phyloP scores from a whole-genome alignment of 2,797 vertebrate genomes.

The Typhlichthys subterraneus region DNA sequence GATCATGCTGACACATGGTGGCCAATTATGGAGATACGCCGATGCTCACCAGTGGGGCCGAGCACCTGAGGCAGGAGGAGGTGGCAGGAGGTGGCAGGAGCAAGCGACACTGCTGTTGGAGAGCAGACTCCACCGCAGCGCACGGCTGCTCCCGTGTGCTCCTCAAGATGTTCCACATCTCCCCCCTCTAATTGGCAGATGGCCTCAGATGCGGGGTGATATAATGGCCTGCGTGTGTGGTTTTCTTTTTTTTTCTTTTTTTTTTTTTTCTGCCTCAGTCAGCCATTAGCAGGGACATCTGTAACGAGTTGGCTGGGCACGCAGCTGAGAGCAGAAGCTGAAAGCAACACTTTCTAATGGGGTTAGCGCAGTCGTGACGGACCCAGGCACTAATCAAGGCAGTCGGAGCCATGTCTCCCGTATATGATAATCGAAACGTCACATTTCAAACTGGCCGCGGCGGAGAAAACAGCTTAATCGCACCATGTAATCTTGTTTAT shows the following conservation, averaged over 20 bases:
- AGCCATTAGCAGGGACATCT: slow-evolving; percentile 80
- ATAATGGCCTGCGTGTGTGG: slow-evolving; percentile 72
- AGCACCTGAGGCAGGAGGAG: slow-evolving; percentile 50
- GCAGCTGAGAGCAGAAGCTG: slow-evolving; percentile 71
- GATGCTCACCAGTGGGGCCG: slow-evolving; percentile 56
- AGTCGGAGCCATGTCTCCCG: slow-evolving; percentile 45
- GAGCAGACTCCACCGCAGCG: slow-evolving; percentile 61
- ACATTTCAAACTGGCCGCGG: slow-evolving; percentile 43
- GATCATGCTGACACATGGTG: slow-evolving; percentile 61
- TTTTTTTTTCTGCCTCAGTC: slow-evolving; percentile 73
- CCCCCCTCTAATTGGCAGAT: slow-evolving; percentile 77
- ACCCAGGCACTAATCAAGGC: slow-evolving; percentile 70
- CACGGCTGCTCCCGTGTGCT: slow-evolving; percentile 59
- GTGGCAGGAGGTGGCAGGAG: slow-evolving; percentile 50
- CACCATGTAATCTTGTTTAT: slow-evolving; percentile 43
- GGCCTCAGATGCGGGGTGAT: slow-evolving; percentile 74
- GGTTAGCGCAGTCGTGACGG: slow-evolving; percentile 47
- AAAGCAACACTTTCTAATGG: slow-evolving; percentile 73
- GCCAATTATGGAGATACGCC: slow-evolving; percentile 68
- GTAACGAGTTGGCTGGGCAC: slow-evolving; percentile 76
- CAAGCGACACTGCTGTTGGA: slow-evolving; percentile 42
- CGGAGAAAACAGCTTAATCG: slow-evolving; percentile 25
- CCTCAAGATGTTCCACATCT: slow-evolving; percentile 78
- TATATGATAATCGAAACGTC: slow-evolving; percentile 59
- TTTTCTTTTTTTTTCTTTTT: slow-evolving; percentile 52